Evolutionary conservation across 92 coral and sea anemone genomes (phyloP), one percentile per base, ranked within the genome.

Genomic region (Muricea muricata): DNA sequence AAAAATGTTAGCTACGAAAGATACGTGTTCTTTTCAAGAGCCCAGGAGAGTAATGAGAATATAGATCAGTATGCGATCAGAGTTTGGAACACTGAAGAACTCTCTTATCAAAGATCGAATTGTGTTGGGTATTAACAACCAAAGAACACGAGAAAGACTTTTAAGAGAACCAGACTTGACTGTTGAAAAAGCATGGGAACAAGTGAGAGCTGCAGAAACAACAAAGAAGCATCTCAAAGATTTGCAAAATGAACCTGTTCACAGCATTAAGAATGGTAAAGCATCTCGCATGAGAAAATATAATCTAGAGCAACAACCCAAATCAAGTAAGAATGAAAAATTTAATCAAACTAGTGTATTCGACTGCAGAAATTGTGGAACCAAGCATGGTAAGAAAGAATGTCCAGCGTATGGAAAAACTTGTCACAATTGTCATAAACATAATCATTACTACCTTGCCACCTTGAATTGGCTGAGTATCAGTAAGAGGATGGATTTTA

Each of bases 1-100:
- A 87, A 87, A 65, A 88, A 76, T 28, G 84, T 83, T 8, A 88
- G 67, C 45, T 86, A 78, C 46, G 89, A 86, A 78, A 45, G 89
- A 46, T 87, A 83, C 46, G 75, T 88, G 30, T 88, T 88, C 42
- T 56, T 56, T 63, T 55, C 88, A 45, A 56, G 91, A 65, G 71
- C 57, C 34, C 91, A 88, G 42, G 88, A 61, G 20, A 56, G 47
- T 15, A 42, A 20, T 17, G 84, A 87, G 35, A 54, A 39, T 31
- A 87, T 87, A 1, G 91, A 82, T 41, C 42, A 60, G 35, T 87
- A 83, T 65, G 88, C 79, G 0, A 85, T 68, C 8, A 85, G 47
- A 58, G 20, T 63, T 70, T 79, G 86, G 35, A 30, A 70, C 26
- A 50, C 14, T 79, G 3, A 42, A 37, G 63, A 57, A 57, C 47